phyloP scores from a whole-genome alignment of 2,888 invertebrate genomes.

The Plemyria rubiginata region DNA sequence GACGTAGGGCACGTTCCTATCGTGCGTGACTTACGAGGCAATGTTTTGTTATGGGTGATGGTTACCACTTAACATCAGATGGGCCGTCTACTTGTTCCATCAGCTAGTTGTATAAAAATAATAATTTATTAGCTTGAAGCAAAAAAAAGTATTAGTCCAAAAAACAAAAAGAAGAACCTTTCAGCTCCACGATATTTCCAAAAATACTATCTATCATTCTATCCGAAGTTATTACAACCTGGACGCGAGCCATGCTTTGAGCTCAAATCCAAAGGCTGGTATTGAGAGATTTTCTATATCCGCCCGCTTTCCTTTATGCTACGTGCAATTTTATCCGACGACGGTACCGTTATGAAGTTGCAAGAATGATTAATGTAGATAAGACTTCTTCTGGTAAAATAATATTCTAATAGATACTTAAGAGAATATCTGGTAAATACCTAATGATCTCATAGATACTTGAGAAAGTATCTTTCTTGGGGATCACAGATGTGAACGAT shows the following conservation, averaged over 20 bases:
- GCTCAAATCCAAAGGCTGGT: constrained; percentile 70
- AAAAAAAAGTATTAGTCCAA: not conserved
- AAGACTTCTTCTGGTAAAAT: constrained; percentile 27
- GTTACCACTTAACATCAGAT: too few relatives aligned
- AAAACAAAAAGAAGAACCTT: not conserved
- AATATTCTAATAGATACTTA: not conserved
- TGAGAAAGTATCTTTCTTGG: too few relatives aligned
- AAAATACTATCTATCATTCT: constrained; percentile 42
- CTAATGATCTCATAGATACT: too few relatives aligned
- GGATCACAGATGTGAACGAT: too few relatives aligned
- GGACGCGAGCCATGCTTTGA: constrained; percentile 68
- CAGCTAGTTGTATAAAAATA: too few relatives aligned
- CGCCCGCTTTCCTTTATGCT: constrained; percentile 82
- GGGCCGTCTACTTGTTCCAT: too few relatives aligned
- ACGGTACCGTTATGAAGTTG: constrained; percentile 75
- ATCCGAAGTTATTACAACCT: constrained; percentile 69
- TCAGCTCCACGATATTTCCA: constrained; percentile 30
- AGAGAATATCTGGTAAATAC: too few relatives aligned
- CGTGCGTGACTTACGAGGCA: too few relatives aligned
- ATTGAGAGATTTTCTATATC: constrained; percentile 85
- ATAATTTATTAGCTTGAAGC: too few relatives aligned
- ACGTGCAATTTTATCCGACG: constrained; percentile 81
- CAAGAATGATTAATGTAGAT: constrained; percentile 55
- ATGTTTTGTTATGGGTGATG: too few relatives aligned
- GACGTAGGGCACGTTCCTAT: too few relatives aligned